Evolutionary conservation across 2,797 vertebrate genomes (phyloP).

Genomic region (Enteromius trimaculatus): DNA sequence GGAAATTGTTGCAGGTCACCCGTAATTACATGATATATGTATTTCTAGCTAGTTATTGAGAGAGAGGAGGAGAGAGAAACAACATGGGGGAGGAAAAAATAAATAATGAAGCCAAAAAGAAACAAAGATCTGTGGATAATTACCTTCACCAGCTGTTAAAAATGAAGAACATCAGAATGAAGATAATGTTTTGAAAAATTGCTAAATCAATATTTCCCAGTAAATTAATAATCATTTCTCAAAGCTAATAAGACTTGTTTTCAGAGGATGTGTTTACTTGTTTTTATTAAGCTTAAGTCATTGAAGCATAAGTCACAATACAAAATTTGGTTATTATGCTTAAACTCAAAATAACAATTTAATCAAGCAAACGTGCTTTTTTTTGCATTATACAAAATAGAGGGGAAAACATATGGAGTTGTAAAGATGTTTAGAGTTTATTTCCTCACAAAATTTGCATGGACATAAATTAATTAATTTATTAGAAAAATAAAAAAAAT

Average conservation of each 20-base stretch:
- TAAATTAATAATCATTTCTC: background rate
- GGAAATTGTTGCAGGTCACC: constrained; percentile 48
- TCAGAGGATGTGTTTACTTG: background rate
- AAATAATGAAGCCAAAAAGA: constrained; percentile 42
- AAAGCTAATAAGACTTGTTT: background rate
- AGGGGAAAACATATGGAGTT: background rate
- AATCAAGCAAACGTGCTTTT: background rate
- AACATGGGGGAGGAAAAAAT: background rate
- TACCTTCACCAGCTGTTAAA: background rate
- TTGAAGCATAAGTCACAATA: background rate
- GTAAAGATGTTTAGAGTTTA: background rate
- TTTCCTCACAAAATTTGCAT: background rate
- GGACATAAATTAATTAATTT: background rate
- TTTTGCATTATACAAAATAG: background rate
- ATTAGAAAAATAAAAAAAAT: too few species aligned
- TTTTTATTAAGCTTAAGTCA: background rate
- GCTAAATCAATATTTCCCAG: background rate
- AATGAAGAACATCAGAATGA: background rate
- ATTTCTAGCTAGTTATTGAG: constrained; percentile 29
- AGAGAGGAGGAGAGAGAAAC: background rate
- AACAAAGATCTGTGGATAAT: constrained; percentile 45
- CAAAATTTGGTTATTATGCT: background rate
- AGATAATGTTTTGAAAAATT: background rate
- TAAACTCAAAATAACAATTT: background rate
- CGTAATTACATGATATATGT: constrained; percentile 59